These are phyloP conservation scores for Drosophila kanekoi DNA, from an alignment of 2,888 invertebrate genomes.

Conservation along the genomic window DNA sequence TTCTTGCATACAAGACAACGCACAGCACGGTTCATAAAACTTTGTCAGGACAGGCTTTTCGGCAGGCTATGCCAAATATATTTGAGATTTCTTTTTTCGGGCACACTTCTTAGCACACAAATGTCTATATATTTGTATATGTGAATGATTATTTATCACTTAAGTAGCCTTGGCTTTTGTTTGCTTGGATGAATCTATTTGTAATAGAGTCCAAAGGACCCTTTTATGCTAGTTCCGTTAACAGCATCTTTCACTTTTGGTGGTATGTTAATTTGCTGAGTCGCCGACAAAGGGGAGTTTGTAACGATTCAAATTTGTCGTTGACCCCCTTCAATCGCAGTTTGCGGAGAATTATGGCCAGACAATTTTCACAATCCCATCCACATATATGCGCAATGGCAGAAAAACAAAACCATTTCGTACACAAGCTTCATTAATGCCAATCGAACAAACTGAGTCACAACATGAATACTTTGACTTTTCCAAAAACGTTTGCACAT, in stretches of 20 bases:
- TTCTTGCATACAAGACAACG: slow-evolving; percentile 24
- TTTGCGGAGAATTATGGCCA: slow-evolving; percentile 58
- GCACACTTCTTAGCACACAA: slow-evolving; percentile 20
- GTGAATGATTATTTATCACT: slow-evolving; percentile 51
- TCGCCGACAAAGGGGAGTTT: slow-evolving; percentile 33
- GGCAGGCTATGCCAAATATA: slow-evolving; percentile 9
- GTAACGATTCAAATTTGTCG: slow-evolving; percentile 54
- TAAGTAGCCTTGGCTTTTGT: slow-evolving; percentile 36
- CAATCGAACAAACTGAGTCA: slow-evolving; percentile 44
- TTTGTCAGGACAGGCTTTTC: slow-evolving; percentile 19
- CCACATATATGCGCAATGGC: slow-evolving; percentile 27
- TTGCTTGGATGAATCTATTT: slow-evolving; percentile 29
- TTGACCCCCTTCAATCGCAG: slow-evolving; percentile 55
- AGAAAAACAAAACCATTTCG: slow-evolving; percentile 63
- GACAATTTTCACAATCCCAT: slow-evolving; percentile 55
- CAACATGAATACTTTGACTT: slow-evolving; percentile 24
- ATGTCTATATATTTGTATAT: slow-evolving; percentile 12
- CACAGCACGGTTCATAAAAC: slow-evolving; percentile 24
- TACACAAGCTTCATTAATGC: slow-evolving; percentile 52
- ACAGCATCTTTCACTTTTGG: slow-evolving; percentile 26
- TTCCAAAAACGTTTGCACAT: slow-evolving; percentile 1
- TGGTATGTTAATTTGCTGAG: slow-evolving; percentile 52
- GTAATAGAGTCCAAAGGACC: slow-evolving; percentile 6
- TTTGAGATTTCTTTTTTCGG: slow-evolving; percentile 31
- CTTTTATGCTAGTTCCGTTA: slow-evolving; percentile 32